Conservation (phyloP, 2,888 invertebrate genomes). For the Athalia rosae region DNA sequence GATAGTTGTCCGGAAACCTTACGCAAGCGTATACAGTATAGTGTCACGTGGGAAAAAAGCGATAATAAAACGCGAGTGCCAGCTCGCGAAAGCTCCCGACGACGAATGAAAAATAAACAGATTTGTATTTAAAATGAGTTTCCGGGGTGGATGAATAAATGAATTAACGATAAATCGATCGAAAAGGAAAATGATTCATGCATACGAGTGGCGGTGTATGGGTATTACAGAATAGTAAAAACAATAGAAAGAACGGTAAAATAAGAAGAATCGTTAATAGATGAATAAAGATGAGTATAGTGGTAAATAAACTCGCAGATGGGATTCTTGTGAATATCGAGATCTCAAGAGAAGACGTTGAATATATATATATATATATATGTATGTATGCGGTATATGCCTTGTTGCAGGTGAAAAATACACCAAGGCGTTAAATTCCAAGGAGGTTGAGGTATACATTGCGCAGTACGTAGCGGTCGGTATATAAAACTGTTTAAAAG, state of each 20-base stretch:
- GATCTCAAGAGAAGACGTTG: not conserved
- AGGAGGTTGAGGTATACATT: constrained; percentile 4
- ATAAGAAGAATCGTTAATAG: not conserved
- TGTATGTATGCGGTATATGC: too few relatives aligned
- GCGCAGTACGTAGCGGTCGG: not conserved
- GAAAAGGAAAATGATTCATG: too few relatives aligned
- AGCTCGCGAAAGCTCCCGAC: too few relatives aligned
- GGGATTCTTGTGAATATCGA: not conserved
- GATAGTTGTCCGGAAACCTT: too few relatives aligned
- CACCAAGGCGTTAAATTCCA: constrained; percentile 28
- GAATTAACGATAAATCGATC: not conserved
- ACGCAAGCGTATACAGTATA: too few relatives aligned
- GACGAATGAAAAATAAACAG: too few relatives aligned
- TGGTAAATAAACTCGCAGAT: not conserved
- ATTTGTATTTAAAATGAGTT: too few relatives aligned
- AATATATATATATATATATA: too few relatives aligned
- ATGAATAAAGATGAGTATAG: constrained; percentile 17
- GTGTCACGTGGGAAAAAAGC: too few relatives aligned
- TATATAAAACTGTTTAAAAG: constrained; percentile 23
- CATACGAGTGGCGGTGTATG: too few relatives aligned
- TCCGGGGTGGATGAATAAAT: too few relatives aligned
- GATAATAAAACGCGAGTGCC: too few relatives aligned
- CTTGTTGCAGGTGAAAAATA: constrained; percentile 9
- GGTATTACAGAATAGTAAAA: not conserved
- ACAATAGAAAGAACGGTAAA: not conserved